Evolutionary conservation across 2,888 invertebrate species (phyloP), one percentile per base, ranked within the genome.

Genomic region (Drosophila mettleri): DNA sequence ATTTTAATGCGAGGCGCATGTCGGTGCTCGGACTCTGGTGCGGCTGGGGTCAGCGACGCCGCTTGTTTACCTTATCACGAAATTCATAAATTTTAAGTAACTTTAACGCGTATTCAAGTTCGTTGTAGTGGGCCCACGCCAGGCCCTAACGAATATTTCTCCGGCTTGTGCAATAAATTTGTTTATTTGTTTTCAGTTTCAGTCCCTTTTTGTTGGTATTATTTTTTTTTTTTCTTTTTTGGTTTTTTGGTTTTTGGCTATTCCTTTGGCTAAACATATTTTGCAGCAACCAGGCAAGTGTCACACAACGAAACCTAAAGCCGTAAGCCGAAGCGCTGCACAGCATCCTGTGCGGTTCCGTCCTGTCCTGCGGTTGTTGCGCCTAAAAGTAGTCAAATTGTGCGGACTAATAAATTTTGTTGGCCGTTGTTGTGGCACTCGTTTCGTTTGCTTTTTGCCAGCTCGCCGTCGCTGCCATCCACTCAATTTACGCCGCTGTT

Each of bases 371-470:
- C 88, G 83, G 83, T 88, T 84, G 88, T 89, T 89, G 83, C 88
- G 83, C 89, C 83, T 84, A 84, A 84, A 85, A 84, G 83, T 84
- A 89, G 83, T 84, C 89, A 84, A 84, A 84, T 84, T 84, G 83
- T 84, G 83, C 83, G 83, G 83, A 84, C 83, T 84, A 84, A 84
- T 84, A 84, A 84, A 84, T 84, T 89, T 84, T 84, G 89, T 85
- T 89, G 83, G 66, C 82, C 57, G 81, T 89, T 82, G 82, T 83
- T 79, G 88, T 61, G 88, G 80, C 84, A 63, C 81, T 84, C 87
- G 89, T 80, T 80, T 80, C 72, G 57, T 60, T 76, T 51, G 61
- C 76, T 66, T 70, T 81, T 69, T 67, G 55, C 63, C 74, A 46
- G 54, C 79, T 52, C 53, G 34, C 33, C 39, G 45, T 57, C 54